Percentiles rank a stretch among this genome's conserved stretches.
phyloP scores from a whole-genome alignment of 2,113 vertebrate genomes.

The Rhinopomastus cyanomelas region DNA sequence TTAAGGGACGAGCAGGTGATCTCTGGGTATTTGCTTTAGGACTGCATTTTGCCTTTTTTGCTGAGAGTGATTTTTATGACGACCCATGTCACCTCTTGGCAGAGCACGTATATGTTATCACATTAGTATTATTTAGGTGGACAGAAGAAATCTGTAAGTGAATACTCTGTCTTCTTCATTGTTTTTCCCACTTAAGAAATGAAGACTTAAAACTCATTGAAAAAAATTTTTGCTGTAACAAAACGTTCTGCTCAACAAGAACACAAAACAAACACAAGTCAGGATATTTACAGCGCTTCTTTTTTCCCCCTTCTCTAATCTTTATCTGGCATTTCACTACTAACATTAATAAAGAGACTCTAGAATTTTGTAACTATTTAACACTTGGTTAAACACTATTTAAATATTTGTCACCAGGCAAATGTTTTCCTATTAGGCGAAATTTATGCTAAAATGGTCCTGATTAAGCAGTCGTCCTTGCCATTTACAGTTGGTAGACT shows the following conservation, averaged over 20 bases:
- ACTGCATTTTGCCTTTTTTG: not conserved
- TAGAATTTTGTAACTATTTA: slow-evolving; percentile 61
- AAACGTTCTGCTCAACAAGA: not conserved
- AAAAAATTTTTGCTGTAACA: slow-evolving; percentile 14
- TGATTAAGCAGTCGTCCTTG: slow-evolving; percentile 62
- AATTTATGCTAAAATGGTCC: slow-evolving; percentile 64
- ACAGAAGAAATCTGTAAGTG: slow-evolving; percentile 48
- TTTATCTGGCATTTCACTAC: slow-evolving; percentile 40
- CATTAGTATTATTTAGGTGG: slow-evolving; percentile 1
- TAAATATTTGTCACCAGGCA: slow-evolving; percentile 64
- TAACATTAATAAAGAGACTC: slow-evolving; percentile 49
- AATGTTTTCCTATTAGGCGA: slow-evolving; percentile 52
- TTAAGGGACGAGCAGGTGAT: not conserved
- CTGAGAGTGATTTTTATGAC: not conserved
- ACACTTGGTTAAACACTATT: slow-evolving; percentile 67
- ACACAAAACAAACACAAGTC: not conserved
- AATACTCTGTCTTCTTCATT: slow-evolving; percentile 29
- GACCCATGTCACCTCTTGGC: not conserved
- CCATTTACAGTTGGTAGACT: slow-evolving; percentile 60
- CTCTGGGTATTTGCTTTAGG: not conserved
- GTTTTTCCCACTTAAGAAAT: slow-evolving; percentile 36
- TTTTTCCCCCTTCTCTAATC: not conserved
- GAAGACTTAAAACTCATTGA: slow-evolving; percentile 3
- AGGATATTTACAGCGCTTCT: slow-evolving; percentile 5
- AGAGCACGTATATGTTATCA: not conserved